A percentile compares a stretch with the other conserved stretches of the same genome.
Evolutionary conservation across 2,888 invertebrate species (phyloP).

Genomic region (Sinohyriopsis cumingii): DNA sequence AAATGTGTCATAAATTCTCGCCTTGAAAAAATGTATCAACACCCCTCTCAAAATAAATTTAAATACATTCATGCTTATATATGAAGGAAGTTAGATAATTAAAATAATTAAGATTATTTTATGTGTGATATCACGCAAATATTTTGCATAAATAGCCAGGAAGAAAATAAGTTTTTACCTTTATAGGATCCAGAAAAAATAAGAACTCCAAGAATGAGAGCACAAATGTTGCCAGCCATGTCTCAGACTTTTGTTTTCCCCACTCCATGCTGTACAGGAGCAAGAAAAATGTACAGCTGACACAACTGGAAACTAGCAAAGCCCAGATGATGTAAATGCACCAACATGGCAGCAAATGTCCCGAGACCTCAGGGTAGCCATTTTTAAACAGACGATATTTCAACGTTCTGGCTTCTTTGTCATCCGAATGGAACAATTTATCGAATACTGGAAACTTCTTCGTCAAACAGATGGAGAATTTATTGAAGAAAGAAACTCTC

Average conservation of each 20-base stretch:
- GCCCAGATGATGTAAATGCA: slow-evolving; percentile 41
- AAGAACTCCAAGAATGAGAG: slow-evolving; percentile 69
- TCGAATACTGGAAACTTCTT: no score
- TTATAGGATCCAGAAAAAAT: slow-evolving; percentile 70
- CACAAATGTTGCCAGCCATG: slow-evolving; percentile 72
- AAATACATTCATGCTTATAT: no score
- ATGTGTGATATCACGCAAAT: no score
- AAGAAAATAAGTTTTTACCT: slow-evolving; percentile 49
- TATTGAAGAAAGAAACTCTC: no score
- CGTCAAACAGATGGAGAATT: no score
- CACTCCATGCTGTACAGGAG: slow-evolving; percentile 72
- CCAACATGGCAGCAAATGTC: slow-evolving; percentile 28
- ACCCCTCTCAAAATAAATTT: no score
- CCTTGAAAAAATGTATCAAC: no score
- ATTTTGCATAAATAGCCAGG: no score
- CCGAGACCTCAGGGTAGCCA: slow-evolving; percentile 30
- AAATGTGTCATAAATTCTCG: no score
- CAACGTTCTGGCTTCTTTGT: slow-evolving; percentile 34
- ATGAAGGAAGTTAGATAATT: no score
- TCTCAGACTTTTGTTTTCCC: slow-evolving; percentile 71
- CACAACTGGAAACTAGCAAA: slow-evolving; percentile 23
- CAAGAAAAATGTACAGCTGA: slow-evolving; percentile 39
- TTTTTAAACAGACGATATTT: slow-evolving; percentile 38
- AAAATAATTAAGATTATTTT: no score
- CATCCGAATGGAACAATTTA: slow-evolving; percentile 4